Percentiles rank a stretch among this genome's conserved stretches.
Conservation (phyloP, 2,888 invertebrate genomes). For the Hetaerina titia region DNA sequence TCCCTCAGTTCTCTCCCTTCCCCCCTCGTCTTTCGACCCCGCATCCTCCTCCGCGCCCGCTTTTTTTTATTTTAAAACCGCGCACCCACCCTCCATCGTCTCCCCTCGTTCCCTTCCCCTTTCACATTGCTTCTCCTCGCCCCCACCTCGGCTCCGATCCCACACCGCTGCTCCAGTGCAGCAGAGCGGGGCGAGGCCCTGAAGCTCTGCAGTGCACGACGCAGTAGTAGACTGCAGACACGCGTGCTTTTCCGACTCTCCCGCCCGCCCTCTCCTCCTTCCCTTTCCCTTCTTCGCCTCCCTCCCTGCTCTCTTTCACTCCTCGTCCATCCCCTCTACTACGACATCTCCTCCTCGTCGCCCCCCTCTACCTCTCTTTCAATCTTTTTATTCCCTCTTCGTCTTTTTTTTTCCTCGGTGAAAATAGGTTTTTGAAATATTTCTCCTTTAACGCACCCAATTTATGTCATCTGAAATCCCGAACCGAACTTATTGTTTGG, state of each 20-base stretch:
- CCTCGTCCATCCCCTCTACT: not conserved
- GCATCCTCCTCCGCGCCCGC: not conserved
- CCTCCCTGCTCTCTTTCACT: not conserved
- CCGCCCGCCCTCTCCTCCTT: not conserved
- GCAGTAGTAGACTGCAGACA: conserved; percentile 65
- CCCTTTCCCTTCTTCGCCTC: not conserved
- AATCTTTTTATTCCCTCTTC: not conserved
- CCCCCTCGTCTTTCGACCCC: not conserved
- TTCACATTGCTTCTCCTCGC: not conserved
- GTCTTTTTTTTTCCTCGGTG: not conserved
- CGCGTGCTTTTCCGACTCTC: conserved; percentile 60
- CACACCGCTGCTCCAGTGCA: conserved; percentile 44
- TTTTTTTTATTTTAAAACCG: conserved; percentile 12
- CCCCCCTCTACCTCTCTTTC: not conserved
- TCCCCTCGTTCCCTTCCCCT: not conserved
- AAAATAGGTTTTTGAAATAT: not conserved
- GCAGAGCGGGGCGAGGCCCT: conserved; percentile 58
- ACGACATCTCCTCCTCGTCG: not conserved
- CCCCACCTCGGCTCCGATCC: not conserved
- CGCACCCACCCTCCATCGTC: conserved; percentile 17
- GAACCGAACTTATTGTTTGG: too few relatives aligned
- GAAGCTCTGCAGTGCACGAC: conserved; percentile 66
- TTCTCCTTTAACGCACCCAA: not conserved
- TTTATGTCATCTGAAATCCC: not conserved
- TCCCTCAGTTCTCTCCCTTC: not conserved